Evolutionary conservation across 2,797 vertebrate species (phyloP), one percentile per base, ranked within the genome.

Genomic region (Oreochromis mossambicus): DNA sequence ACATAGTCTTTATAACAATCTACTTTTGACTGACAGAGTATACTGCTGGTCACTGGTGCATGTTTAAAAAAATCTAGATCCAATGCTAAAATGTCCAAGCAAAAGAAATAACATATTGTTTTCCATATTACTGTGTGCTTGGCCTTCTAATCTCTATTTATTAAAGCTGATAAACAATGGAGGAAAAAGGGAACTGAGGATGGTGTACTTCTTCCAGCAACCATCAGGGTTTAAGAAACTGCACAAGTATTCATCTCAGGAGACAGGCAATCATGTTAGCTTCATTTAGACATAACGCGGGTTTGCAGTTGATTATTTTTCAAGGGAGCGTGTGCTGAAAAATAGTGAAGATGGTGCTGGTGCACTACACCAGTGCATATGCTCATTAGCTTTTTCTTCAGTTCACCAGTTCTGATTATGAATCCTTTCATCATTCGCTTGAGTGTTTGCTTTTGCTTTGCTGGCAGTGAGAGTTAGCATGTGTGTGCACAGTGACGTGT

Each of bases 371-470:
- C 43, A 79, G 34, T n/a, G 38, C 34, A 52, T 24, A 73, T 73
- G 84, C 83, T 90, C 82, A 89, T 87, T 89, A 91, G 58, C 79
- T 61, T 86, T 88, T 83, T 73, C 75, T 61, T 80, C 85, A 83
- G 73, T 77, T 88, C 87, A 88, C 70, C 81, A 76, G 73, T 70
- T 92, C 52, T 85, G 79, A 86, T 86, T 83, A 87, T 88, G 61
- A 91, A 78, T 85, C 63, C 52, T 87, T 75, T 89, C 52, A 78
- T 89, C 73, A 48, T 84, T 83, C 29, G 24, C 73, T 17, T 24
- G 4, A 43, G 76, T 38, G 51, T 70, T 50, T 63, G 63, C 19
- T 34, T 55, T 21, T 76, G 68, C 21, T 32, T 43, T 80, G 14
- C 68, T 55, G 34, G 15, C 5, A 26, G 43, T 7, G 12, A 55